Base-by-base conservation (phyloP, 2,113 vertebrate genomes). In the Dolichallabes microphthalmus region DNA sequence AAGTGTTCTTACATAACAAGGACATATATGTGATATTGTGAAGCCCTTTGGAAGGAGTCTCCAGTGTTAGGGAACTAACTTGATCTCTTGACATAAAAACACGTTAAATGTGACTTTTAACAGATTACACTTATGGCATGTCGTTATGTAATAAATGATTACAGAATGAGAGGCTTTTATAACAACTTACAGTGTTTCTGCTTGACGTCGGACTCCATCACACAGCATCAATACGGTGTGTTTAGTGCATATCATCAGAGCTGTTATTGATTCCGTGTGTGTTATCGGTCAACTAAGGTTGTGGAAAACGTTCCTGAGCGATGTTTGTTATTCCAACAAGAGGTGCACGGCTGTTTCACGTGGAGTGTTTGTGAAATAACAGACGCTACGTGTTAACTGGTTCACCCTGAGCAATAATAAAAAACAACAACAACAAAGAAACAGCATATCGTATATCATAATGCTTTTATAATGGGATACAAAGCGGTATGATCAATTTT, bases 251-350 rank as follows among this genome's bases (percentile, higher is more conserved):
- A 50, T 53, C 53, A 75, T 53, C 25, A 15, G 39, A 17, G 50
- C 12, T n/a, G 32, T 17, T 77, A 9, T 77, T 77, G 30, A 60
- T 35, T 60, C 19, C 32, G 53, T 58, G 17, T 30, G 27, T 58
- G 8, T 60, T 19, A 58, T 58, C 76, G 25, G 76, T 79, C 55
- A 60, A 22, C 57, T 8, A 35, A 60, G 76, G 55, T 25, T 60
- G 30, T 25, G 12, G 10, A 79, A 45, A 79, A 79, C 20, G 4
- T 13, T 78, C 30, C 2, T 58, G 30, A 77, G 75, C 17, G 0
- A 60, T 79, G 76, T 79, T 79, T 58, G 55, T 79, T 79, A 35
- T 79, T 60, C 30, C 76, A 58, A 60, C 53, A 35, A 39, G 19
- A 39, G 11, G 17, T 57, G 17, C 9, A 22, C 8, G 1, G 9